Percentiles rank a stretch among this genome's conserved stretches.
phyloP scores from a whole-genome alignment of 2,797 vertebrate species.

The Setipinna tenuifilis region DNA sequence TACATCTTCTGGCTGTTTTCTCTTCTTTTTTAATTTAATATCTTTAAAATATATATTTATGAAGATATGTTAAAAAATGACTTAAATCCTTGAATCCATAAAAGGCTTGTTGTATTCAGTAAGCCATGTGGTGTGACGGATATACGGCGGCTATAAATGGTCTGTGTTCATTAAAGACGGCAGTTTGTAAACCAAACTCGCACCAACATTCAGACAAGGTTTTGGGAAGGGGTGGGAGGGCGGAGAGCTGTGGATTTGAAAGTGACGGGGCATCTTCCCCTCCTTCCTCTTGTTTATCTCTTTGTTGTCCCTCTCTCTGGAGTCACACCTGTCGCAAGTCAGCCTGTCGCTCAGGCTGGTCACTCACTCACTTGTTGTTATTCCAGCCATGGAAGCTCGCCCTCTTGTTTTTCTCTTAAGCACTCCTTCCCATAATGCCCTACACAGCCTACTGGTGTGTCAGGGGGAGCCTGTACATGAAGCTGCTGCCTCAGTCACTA shows the following conservation, averaged over 20 bases:
- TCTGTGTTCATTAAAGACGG: conserved; percentile 4
- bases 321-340: neutral
- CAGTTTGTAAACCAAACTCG: conserved; percentile 26
- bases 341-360: neutral
- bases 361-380: neutral
- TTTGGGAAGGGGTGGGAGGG: conserved; percentile 27
- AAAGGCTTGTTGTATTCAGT: conserved; percentile 21
- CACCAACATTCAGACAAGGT: neutral
- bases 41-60: neutral
- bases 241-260: neutral
- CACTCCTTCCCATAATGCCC: neutral
- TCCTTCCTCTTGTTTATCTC: neutral
- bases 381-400: neutral
- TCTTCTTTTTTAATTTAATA: conserved; percentile 43
- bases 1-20: conserved; percentile 55
- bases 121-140: conserved; percentile 33
- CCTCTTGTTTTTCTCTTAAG: neutral
- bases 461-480: conserved; percentile 19
- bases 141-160: neutral
- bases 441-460: conserved; percentile 22
- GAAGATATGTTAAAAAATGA: neutral
- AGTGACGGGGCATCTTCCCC: conserved; percentile 12
- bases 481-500: conserved; percentile 31
- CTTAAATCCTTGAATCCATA: conserved; percentile 26
- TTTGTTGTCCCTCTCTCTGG: neutral